These are phyloP conservation scores for Ecdyonurus torrentis DNA, from an alignment of 2,888 invertebrate species.

Conservation along the genomic window DNA sequence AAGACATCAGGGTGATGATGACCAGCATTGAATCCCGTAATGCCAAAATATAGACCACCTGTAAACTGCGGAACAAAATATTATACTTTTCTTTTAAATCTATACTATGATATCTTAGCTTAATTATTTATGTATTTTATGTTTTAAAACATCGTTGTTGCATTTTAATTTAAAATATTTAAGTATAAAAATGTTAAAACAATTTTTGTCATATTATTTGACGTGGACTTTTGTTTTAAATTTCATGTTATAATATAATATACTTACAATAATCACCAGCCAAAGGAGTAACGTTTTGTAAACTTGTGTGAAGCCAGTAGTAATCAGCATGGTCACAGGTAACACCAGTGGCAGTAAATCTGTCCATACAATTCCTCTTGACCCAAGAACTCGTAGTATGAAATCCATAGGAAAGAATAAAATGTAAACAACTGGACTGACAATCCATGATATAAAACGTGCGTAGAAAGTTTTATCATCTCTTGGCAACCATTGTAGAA, in stretches of 20 bases:
- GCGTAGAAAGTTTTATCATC: conserved; percentile 13
- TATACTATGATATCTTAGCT: not conserved
- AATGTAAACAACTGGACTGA: conserved; percentile 10
- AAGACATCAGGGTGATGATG: conserved; percentile 66
- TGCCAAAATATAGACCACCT: conserved; percentile 38
- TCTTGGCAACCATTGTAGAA: not conserved
- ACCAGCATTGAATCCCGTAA: conserved; percentile 52
- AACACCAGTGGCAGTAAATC: conserved; percentile 12
- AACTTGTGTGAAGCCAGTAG: not conserved
- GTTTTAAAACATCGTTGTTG: not conserved
- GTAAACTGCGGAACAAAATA: not conserved
- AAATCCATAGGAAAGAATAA: conserved; percentile 10
- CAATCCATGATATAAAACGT: conserved; percentile 12
- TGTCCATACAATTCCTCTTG: conserved; percentile 4
- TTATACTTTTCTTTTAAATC: no score
- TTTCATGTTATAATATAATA: not conserved
- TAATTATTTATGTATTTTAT: not conserved
- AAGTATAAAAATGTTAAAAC: not conserved
- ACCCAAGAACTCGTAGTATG: conserved; percentile 5
- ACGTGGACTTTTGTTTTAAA: not conserved
- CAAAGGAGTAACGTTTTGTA: not conserved
- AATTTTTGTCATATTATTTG: not conserved
- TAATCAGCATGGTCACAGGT: not conserved
- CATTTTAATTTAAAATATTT: not conserved
- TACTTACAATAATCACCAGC: not conserved